Evolutionary conservation across 2,888 invertebrate species (phyloP).

Genomic region (Lasioglossum figueresi): DNA sequence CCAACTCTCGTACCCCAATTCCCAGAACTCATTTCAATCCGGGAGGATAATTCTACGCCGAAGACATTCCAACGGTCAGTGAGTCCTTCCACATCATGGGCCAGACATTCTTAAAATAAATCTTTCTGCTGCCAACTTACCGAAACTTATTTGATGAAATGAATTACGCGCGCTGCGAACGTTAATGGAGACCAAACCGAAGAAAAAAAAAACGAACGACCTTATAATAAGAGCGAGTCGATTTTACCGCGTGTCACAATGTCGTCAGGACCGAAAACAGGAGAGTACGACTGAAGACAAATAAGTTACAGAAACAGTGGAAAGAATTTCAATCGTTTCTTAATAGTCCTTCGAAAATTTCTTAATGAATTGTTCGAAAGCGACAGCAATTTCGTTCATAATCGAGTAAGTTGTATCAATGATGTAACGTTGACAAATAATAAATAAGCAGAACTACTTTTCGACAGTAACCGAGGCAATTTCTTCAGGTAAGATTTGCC

Average conservation of each 20-base stretch:
- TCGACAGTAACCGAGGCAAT: no score
- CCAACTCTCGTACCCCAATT: conserved; percentile 62
- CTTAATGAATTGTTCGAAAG: no score
- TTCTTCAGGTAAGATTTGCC: no score
- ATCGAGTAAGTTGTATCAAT: not conserved
- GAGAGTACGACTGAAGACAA: not conserved
- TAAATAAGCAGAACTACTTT: no score
- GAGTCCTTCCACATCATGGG: conserved; percentile 59
- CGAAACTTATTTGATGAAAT: conserved; percentile 41
- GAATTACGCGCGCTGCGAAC: conserved; percentile 17
- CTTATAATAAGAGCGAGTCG: not conserved
- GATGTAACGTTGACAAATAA: not conserved
- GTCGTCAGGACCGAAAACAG: not conserved
- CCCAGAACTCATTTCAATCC: conserved; percentile 70
- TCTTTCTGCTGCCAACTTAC: conserved; percentile 48
- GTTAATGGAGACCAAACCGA: not conserved
- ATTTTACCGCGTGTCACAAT: not conserved
- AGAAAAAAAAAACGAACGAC: not conserved
- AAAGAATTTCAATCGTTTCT: not conserved
- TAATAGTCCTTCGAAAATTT: no score
- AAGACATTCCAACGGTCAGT: conserved; percentile 64
- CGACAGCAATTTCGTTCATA: no score
- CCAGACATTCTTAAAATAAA: conserved; percentile 61
- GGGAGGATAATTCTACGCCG: conserved; percentile 65
- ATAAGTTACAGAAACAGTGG: not conserved